Evolutionary conservation across 53 echinoderm and acorn worm species (phyloP), one percentile per base, ranked within the genome.

Genomic region (Holothuria scabra): DNA sequence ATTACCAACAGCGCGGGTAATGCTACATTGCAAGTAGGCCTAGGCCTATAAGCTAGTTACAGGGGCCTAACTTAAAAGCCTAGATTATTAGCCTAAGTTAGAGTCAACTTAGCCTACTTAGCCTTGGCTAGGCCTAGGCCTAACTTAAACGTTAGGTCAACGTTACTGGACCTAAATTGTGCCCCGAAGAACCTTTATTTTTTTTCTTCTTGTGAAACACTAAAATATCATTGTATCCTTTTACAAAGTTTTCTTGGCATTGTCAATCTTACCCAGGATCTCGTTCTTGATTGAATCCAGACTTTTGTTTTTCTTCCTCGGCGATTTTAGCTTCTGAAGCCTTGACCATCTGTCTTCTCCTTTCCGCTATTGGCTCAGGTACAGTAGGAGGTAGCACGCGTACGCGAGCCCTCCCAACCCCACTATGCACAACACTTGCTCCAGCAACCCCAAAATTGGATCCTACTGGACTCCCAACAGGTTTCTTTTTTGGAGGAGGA

Each of bases 321-420:
- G 41, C 82, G 60, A 64, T 41, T 81, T 81, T 81, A 12, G 62
- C 82, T 24, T 64, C 82, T 2, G 82, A 61, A 38, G 64, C 82
- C 49, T 81, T 81, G 16, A 61, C 46, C 65, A 81, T 81, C 28
- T 81, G 62, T 24, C 82, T 81, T 21, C 82, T 24, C 60, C 82
- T 81, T 24, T 81, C 82, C 22, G 82, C 82, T 20, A 81, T 63
- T 28, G 82, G 24, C 41, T 81, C 82, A 22, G 82, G 82, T 13
- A 81, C 82, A 22, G 82, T 81, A 35, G 82, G 35, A 23, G 82
- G 82, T 63, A 81, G 82, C 82, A 81, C 82, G 20, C 82, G 82
- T n/a, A 81, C 65, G 30, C 82, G 24, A 63, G 82, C 82, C 65
- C 82, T 81, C 63, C 82, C 82, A 64, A 64, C 82, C 25, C 82